Evolutionary conservation across 2,888 invertebrate genomes (phyloP), one percentile per base, ranked within the genome.

Genomic region (Drosophila melanosoma): DNA sequence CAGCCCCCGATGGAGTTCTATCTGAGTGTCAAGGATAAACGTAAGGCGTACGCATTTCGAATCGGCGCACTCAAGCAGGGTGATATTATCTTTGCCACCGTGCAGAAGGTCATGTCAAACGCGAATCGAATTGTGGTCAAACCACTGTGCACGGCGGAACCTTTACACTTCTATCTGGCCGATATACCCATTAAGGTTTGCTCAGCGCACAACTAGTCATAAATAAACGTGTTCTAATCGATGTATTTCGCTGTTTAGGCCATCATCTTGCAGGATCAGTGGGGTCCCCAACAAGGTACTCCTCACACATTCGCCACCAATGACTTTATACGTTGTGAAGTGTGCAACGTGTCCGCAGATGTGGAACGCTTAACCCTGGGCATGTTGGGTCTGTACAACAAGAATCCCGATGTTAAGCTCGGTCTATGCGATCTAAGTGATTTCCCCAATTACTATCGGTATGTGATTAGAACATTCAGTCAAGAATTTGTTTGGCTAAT

Each of bases 321-420:
- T 94, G 97, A 97, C 94, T 96, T 96, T 87, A 96, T 98, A 69
- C 96, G 97, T 94, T 97, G 97, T 93, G 97, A 97, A 94, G 96
- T 97, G 60, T 94, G 97, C 90, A 97, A 97, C 94, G 96, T 97
- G 77, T 96, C 96, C 92, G 96, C 96, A 54, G 97, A 97, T 93
- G 96, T 96, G 63, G 97, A 97, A 94, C 97, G 97, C 94, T 95
- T 98, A 94, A 96, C 96, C 87, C 95, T 97, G 93, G 97, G 97
- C 93, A 97, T 97, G 97, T 96, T 97, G 93, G 96, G 96, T 76
- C 94, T 95, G 82, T 95, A 96, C 89, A 94, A 95, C 75, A 94
- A 96, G 32, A 95, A 96, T 89, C 95, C 96, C 90, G 96, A 96
- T 69, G 95, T 96, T 74, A 95, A 96, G 75, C 95, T 97, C 79